Conservation (phyloP, 2,113 vertebrate species). For the Lonchura striata region DNA sequence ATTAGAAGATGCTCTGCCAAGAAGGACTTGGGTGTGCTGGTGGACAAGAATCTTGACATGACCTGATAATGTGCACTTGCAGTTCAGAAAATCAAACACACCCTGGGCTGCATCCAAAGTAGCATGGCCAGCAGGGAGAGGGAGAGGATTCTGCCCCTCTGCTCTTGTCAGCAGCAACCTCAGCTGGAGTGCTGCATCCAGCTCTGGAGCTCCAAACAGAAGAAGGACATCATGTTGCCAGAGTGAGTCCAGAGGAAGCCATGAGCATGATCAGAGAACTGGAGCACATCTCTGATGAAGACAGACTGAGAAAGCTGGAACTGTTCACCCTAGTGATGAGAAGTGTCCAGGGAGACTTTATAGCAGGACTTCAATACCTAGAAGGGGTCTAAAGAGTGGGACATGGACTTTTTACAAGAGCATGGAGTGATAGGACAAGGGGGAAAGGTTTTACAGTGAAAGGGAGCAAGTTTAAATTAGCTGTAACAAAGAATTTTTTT, state of each 20-base stretch:
- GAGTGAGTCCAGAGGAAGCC: not conserved
- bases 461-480: not conserved
- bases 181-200: not conserved
- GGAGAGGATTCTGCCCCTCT: not conserved
- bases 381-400: not conserved
- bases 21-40: not conserved
- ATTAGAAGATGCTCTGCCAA: rapidly evolving
- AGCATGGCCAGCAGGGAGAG: rapidly evolving
- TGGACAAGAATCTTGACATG: not conserved
- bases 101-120: not conserved
- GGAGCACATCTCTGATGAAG: not conserved
- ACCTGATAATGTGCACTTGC: not conserved
- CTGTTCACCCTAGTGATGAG: too few species aligned
- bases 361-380: not conserved
- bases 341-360: not conserved
- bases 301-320: not conserved
- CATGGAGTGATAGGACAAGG: not conserved
- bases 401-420: not conserved
- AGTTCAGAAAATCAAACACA: not conserved
- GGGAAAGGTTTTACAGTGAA: not conserved
- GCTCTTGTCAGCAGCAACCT: not conserved
- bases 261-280: not conserved
- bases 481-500: not conserved
- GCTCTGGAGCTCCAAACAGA: too few species aligned
- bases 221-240: not conserved